These are phyloP conservation scores for Drosophila burlai DNA, from an alignment of 1,140 invertebrate species.

Conservation along the genomic window DNA sequence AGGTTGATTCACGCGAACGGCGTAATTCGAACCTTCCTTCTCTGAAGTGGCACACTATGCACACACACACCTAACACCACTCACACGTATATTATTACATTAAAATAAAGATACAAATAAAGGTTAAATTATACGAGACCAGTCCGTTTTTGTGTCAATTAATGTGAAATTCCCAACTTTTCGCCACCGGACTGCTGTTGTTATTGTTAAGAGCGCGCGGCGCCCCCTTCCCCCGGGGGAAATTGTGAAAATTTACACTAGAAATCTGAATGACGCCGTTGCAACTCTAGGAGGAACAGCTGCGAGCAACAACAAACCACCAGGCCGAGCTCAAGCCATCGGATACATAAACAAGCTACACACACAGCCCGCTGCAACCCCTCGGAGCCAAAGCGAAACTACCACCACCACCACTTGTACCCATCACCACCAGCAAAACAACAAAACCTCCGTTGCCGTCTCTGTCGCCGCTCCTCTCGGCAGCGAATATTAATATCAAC, in stretches of 20 bases:
- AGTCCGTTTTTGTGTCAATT: slow-evolving; percentile 30
- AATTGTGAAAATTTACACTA: slow-evolving; percentile 44
- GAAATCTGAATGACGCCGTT: slow-evolving; percentile 46
- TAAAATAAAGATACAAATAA: slow-evolving; percentile 59
- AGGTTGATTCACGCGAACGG: slow-evolving; percentile 70
- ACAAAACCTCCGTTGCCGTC: slow-evolving; percentile 33
- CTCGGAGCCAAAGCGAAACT: slow-evolving; percentile 49
- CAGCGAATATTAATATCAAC: slow-evolving; percentile 30
- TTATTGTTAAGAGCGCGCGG: slow-evolving; percentile 26
- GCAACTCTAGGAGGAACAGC: slow-evolving; percentile 57
- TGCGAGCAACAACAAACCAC: slow-evolving; percentile 67
- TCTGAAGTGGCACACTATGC: slow-evolving; percentile 54
- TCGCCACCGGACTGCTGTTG: slow-evolving; percentile 4
- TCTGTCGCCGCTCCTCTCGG: slow-evolving; percentile 22
- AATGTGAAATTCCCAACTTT: slow-evolving; percentile 8
- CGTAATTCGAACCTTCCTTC: slow-evolving; percentile 60
- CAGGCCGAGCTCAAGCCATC: slow-evolving; percentile 47
- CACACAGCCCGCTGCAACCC: slow-evolving; percentile 40
- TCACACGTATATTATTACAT: slow-evolving; percentile 53
- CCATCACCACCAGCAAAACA: slow-evolving; percentile 47
- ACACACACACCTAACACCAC: slow-evolving; percentile 55
- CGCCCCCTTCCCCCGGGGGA: slow-evolving; percentile 7
- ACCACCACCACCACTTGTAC: slow-evolving; percentile 39
- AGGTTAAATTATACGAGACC: slow-evolving; percentile 57
- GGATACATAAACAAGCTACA: slow-evolving; percentile 67